These are phyloP conservation scores for Manduca sexta DNA, from an alignment of 1,140 invertebrate species.

Conservation along the genomic window DNA sequence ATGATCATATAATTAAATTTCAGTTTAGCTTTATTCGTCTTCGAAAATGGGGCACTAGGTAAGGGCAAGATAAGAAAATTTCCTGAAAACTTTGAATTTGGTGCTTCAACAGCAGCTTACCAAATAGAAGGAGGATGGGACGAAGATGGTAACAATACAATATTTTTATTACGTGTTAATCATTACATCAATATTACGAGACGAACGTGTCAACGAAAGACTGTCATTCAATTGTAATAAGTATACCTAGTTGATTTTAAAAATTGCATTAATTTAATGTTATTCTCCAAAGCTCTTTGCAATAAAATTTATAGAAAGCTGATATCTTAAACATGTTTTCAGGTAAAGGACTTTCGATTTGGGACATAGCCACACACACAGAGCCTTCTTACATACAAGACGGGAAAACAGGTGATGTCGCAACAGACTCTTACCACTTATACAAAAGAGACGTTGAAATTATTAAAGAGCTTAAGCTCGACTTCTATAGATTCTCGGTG, in stretches of 20 bases:
- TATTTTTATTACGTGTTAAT: no score
- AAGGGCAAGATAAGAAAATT: conserved; percentile 37
- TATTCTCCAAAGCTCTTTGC: no score
- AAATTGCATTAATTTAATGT: no score
- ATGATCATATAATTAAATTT: no score
- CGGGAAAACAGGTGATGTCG: conserved; percentile 61
- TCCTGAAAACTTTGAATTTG: conserved; percentile 71
- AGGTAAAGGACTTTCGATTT: conserved; percentile 74
- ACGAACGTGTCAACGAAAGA: no score
- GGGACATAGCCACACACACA: conserved; percentile 70
- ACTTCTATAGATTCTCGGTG: conserved; percentile 79
- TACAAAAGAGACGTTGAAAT: conserved; percentile 67
- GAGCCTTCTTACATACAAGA: conserved; percentile 69
- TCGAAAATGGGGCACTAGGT: neutral
- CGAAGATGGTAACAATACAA: conserved; percentile 54
- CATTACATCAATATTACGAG: no score
- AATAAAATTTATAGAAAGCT: no score
- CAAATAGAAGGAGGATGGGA: conserved; percentile 76
- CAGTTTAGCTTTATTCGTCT: neutral
- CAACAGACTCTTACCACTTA: conserved; percentile 45
- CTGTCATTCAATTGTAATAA: no score
- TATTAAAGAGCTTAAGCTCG: conserved; percentile 58
- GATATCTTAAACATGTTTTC: conserved; percentile 10
- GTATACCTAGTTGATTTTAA: no score
- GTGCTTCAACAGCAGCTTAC: conserved; percentile 71